These are phyloP conservation scores for Gymnosoma rotundatum DNA, from an alignment of 2,888 invertebrate genomes.

Conservation along the genomic window DNA sequence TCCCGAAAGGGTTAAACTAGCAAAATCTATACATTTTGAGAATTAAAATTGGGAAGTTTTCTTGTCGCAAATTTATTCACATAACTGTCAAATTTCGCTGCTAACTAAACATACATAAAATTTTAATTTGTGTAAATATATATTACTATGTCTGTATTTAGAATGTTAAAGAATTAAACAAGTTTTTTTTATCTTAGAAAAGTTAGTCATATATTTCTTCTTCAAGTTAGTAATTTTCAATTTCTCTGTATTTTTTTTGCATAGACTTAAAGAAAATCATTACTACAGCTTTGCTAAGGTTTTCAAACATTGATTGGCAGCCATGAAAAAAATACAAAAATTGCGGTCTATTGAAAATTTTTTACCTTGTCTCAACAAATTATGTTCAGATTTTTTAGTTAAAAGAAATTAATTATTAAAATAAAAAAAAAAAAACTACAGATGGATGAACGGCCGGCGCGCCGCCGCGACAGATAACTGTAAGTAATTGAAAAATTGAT, in stretches of 20 bases:
- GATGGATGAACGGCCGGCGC: neutral
- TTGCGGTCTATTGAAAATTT: constrained; percentile 56
- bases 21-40: no score
- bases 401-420: neutral
- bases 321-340: constrained; percentile 62
- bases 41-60: no score
- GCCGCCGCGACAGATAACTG: neutral
- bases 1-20: no score
- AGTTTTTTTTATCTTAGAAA: neutral
- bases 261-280: constrained; percentile 42
- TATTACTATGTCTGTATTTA: no score
- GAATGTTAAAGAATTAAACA: neutral
- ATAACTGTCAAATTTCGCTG: no score
- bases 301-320: constrained; percentile 47
- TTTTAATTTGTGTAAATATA: no score
- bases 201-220: constrained; percentile 4
- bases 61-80: no score
- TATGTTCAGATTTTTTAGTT: constrained; percentile 16
- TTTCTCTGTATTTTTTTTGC: constrained; percentile 22
- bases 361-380: constrained; percentile 9
- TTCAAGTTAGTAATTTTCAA: constrained; percentile 18
- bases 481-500: constrained; percentile 2
- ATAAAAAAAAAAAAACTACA: neutral
- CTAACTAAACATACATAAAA: no score
- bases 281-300: constrained; percentile 38